Evolutionary conservation across 2,888 invertebrate genomes (phyloP), one percentile per base, ranked within the genome.

Genomic region (Neoscelio sp.): DNA sequence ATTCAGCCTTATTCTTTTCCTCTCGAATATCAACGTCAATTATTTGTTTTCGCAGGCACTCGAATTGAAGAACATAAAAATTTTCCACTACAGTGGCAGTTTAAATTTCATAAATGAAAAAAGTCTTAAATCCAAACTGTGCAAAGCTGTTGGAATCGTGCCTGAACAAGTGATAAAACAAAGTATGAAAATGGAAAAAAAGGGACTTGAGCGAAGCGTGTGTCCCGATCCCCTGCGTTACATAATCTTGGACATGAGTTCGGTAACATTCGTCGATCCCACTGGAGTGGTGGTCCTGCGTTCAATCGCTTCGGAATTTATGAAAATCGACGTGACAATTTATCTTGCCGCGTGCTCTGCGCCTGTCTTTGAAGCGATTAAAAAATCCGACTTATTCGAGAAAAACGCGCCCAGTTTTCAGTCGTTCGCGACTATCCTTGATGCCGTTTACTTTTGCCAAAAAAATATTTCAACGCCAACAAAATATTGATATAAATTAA

Each of bases 61-160:
- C 0, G 74, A 94, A 87, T 89, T 94, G 60, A 91, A 92, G 0
- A 93, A 93, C 23, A 91, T 94, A 0, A 94, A 94, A 87, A 94
- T 95, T 58, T 93, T 94, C 86, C 94, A 94, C 80, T 95, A 95
- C 82, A 91, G 92, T 56, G 95, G 95, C 0, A 93, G 93, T 8
- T 89, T 95, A 3, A 95, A 95, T 88, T 95, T 95, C 88, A 94
- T 94, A 1, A 94, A 94, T 8, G 91, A 91, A 46, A 91, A 91
- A 74, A 91, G 92, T 79, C 94, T 94, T 82, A 93, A 92, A 80
- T 89, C 91, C 0, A 91, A 91, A 46, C 86, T 94, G 6, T 92
- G 92, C 85, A 89, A 90, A 28, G 87, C 92, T n/a, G 89, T 93
- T 1, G 91, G 91, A 3, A 85, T 93, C 7, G 89, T 92, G 73